phyloP scores from a whole-genome alignment of 2,113 vertebrate species.

The Oxyruncus cristatus region DNA sequence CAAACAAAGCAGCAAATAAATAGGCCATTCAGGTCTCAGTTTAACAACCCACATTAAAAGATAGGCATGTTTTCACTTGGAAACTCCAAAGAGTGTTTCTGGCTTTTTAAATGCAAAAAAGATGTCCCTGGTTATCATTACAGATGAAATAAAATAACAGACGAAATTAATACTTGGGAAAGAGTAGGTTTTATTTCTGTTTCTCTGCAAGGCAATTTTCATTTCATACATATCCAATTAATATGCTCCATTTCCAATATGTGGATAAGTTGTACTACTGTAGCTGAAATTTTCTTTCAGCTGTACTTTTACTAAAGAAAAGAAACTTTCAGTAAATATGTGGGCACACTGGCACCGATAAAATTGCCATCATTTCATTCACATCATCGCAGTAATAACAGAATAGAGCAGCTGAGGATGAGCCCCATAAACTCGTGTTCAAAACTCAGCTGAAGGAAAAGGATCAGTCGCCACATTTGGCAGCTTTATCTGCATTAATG shows the following conservation, averaged over 20 bases:
- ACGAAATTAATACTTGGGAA: conserved; percentile 15
- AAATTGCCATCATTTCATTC: neutral
- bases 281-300: conserved; percentile 9
- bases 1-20: conserved; percentile 57
- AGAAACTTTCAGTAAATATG: neutral
- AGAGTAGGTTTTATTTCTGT: conserved; percentile 20
- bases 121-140: neutral
- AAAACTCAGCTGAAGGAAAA: neutral
- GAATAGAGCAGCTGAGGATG: neutral
- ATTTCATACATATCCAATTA: conserved; percentile 39
- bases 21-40: conserved; percentile 38
- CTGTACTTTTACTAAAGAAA: neutral
- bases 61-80: conserved; percentile 32
- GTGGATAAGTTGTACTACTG: neutral
- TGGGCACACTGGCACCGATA: neutral
- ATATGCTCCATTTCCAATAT: conserved; percentile 31
- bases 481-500: neutral
- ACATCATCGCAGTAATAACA: neutral
- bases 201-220: conserved; percentile 38
- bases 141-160: conserved; percentile 9
- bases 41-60: conserved; percentile 45
- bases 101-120: conserved; percentile 32
- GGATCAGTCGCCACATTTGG: neutral
- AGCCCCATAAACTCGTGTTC: neutral
- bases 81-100: conserved; percentile 7